Percentiles rank a stretch among this genome's conserved stretches.
These are phyloP conservation scores for Eupithecia vulgata DNA, from an alignment of 2,888 invertebrate species.

Conservation along the genomic window DNA sequence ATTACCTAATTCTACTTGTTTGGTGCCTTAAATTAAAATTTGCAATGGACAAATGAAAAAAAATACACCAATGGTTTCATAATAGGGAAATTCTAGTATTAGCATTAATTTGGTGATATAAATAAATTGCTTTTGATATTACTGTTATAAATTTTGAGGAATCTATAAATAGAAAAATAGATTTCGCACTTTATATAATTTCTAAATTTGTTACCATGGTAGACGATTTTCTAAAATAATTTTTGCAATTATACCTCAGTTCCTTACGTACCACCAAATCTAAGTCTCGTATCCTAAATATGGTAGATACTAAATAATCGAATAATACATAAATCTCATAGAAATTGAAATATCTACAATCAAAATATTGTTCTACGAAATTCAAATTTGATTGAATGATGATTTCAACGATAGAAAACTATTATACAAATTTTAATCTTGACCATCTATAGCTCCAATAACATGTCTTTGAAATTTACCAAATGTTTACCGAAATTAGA, in stretches of 20 bases:
- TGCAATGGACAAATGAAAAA: conserved; percentile 6
- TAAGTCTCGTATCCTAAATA: conserved; percentile 1
- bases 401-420: not conserved
- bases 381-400: not conserved
- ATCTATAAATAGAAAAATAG: not conserved
- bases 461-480: not conserved
- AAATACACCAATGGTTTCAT: not conserved
- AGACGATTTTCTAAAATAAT: not conserved
- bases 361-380: not conserved
- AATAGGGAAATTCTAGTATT: not conserved
- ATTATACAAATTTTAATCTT: not conserved
- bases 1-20: conserved; percentile 21
- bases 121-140: not conserved
- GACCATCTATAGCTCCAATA: not conserved
- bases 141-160: not conserved
- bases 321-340: not conserved
- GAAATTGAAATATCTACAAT: not conserved
- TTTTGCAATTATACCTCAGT: not conserved
- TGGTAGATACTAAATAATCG: not conserved
- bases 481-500: not conserved
- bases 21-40: conserved; percentile 8
- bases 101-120: not conserved
- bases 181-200: not conserved
- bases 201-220: not conserved
- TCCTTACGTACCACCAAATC: not conserved